Base-by-base conservation (phyloP, 2,888 invertebrate genomes). In the Eupithecia tripunctaria region DNA sequence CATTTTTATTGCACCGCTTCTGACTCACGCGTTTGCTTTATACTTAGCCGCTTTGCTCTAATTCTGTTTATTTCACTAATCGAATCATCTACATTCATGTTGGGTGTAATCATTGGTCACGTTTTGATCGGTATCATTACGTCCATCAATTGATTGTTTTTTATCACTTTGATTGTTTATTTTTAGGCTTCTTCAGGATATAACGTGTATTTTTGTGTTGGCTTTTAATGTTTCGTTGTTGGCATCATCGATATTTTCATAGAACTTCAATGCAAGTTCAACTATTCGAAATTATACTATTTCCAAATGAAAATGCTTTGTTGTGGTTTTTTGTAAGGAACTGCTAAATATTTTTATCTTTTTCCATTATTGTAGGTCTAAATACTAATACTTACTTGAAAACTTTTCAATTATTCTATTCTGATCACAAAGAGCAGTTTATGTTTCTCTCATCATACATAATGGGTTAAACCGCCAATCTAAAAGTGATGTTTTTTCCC, bases 11-110 rank as follows among this genome's bases (percentile, higher is more conserved):
- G 89, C 91, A 90, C 86, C 81, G 90, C 90, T 89, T 91, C 82
- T 91, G 91, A 91, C 82, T 92, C 90, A 91, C 86, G 84, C 86
- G 89, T 88, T 91, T 89, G 90, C 88, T 90, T 88, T 90, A 89
- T 87, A 89, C 89, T 91, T 91, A 91, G 90, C 83, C 86, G 81
- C 82, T 86, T 81, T 78, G 86, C 87, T 75, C 88, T 91, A 89
- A 91, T 90, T 89, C 84, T 86, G 86, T 89, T 88, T 86, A 84
- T 83, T 84, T 80, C 82, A 88, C 89, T 91, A 91, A 92, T 68
- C 65, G 65, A 74, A 68, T 74, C 74, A 60, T 71, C 62, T 70
- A 43, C 15, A 14, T 70, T 60, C 21, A 60, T 41, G 36, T 43
- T 68, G 25, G 51, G 18, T 70, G 60, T 47, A 51, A 66, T 69